Conservation (phyloP, 1,140 invertebrate species). For the Brachionus sp. region DNA sequence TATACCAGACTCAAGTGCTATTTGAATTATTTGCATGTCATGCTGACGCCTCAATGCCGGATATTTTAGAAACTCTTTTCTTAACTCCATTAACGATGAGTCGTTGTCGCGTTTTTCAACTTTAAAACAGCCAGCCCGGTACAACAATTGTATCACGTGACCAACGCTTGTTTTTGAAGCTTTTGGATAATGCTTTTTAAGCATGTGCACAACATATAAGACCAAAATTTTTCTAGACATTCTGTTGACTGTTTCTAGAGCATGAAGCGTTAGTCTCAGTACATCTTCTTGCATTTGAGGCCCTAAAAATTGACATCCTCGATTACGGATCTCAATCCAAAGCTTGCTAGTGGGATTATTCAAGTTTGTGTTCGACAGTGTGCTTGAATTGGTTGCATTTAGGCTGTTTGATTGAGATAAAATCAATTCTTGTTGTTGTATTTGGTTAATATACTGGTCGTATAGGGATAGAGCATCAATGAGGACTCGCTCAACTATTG, state of each 20-base stretch:
- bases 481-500: neutral
- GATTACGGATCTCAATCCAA: constrained; percentile 90
- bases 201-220: constrained; percentile 93
- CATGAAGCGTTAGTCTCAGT: constrained; percentile 83
- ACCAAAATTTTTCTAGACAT: constrained; percentile 93
- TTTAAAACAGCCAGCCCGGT: constrained; percentile 96
- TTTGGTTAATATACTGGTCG: constrained; percentile 28
- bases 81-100: constrained; percentile 95
- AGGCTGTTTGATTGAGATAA: neutral
- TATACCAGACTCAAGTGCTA: constrained; percentile 91
- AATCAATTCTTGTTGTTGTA: constrained; percentile 13
- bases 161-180: constrained; percentile 97
- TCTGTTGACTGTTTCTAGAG: constrained; percentile 91
- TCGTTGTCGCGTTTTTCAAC: constrained; percentile 94
- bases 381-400: neutral
- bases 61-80: constrained; percentile 93
- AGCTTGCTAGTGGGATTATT: constrained; percentile 83
- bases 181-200: constrained; percentile 91
- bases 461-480: constrained; percentile 19
- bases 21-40: constrained; percentile 78
- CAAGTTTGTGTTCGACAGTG: constrained; percentile 74
- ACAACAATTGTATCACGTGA: constrained; percentile 94
- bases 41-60: constrained; percentile 87
- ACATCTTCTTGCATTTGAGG: constrained; percentile 98
- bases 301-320: constrained; percentile 97